Evolutionary conservation across 1,140 invertebrate species (phyloP), one percentile per base, ranked within the genome.

Genomic region (Gryllus bimaculatus): DNA sequence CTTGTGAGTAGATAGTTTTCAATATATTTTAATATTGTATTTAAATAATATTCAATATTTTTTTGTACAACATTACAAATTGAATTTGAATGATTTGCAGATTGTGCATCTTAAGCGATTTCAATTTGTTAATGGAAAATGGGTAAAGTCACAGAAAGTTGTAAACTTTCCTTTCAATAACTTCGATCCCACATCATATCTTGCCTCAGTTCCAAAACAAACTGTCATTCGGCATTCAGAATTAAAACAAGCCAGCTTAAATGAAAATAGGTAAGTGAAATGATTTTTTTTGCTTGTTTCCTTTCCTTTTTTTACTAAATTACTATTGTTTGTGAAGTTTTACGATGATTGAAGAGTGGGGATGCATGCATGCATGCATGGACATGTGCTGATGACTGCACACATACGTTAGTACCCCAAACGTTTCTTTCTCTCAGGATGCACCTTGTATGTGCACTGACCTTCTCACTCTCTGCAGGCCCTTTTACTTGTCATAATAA

Each of bases 111-210:
- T 97, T 78, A 97, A 97, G 84, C 89, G 95, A 48, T 97, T 97
- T 85, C 95, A 96, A 85, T 95, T 91, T 83, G 90, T 95, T 8
- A 94, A 95, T 85, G 93, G 91, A 83, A 93, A 94, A 84, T 96
- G 95, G 95, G 92, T 96, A n/a, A 97, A 97, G 84, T 96, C 95
- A 0, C 94, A 95, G 83, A 96, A 96, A 85, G 93, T 94, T 74
- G 95, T 97, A 0, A 92, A 95, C 83, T 96, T 96, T 84, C 95
- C 95, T 0, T 91, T 93, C 80, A 88, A 91, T 80, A 88, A 94
- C 83, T 96, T 96, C 84, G 93, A 96, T 85, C 94, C 93, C 0
- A 93, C 93, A 0, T 89, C 90, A 4, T 95, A 93, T 86, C 85
- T 95, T 21, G 93, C 93, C 2, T 90, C 92, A 2, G 91, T 94